phyloP scores from a whole-genome alignment of 2,797 vertebrate species.

The Percopsis omiscomaycus region DNA sequence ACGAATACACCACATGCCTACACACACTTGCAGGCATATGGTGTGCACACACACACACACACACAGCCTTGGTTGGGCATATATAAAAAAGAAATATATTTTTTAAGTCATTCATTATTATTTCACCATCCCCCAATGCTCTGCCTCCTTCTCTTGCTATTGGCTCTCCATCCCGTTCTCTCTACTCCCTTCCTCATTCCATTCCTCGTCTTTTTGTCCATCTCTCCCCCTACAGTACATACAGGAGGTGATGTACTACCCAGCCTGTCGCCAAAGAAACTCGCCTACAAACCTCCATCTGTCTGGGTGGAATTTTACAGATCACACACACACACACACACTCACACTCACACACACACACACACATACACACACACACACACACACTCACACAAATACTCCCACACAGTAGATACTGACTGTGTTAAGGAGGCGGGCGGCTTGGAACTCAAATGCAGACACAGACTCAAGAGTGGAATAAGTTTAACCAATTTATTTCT shows the following conservation, averaged over 20 bases:
- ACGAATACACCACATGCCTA: background rate
- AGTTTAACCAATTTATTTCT: too few species aligned
- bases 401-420: background rate
- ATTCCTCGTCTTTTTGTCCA: too few species aligned
- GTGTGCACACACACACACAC: background rate
- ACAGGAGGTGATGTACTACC: slow-evolving; percentile 52
- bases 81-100: slow-evolving; percentile 55
- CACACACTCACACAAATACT: background rate
- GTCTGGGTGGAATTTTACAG: background rate
- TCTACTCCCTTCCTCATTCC: background rate
- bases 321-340: background rate
- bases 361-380: background rate
- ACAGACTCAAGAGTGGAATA: background rate
- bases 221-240: slow-evolving; percentile 29
- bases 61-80: slow-evolving; percentile 38
- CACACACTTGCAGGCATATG: background rate
- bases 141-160: slow-evolving; percentile 8
- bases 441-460: too few species aligned
- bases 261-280: slow-evolving; percentile 24
- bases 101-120: slow-evolving; percentile 66
- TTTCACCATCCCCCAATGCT: slow-evolving; percentile 33
- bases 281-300: slow-evolving; percentile 31
- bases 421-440: too few species aligned
- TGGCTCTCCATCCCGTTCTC: slow-evolving; percentile 3
- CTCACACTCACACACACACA: background rate